These are phyloP conservation scores for Rhynchonycteris naso DNA, from an alignment of 2,797 vertebrate genomes.

Conservation along the genomic window DNA sequence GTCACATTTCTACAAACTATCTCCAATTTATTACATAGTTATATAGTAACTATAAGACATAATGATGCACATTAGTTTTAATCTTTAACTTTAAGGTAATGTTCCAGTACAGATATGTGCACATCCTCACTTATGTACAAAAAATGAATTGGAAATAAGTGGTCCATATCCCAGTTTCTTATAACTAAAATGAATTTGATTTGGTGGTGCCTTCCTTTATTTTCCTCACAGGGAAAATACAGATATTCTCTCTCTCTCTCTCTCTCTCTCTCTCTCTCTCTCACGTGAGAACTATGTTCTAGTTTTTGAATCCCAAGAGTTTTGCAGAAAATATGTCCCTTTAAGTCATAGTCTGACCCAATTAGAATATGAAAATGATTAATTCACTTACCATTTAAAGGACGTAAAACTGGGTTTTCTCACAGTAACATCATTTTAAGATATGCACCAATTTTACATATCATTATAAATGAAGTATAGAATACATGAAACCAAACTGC, in stretches of 20 bases:
- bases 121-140: neutral
- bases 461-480: neutral
- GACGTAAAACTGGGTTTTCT: constrained; percentile 71
- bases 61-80: neutral
- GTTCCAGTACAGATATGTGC: neutral
- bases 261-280: constrained; percentile 31
- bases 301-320: constrained; percentile 76
- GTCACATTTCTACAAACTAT: constrained; percentile 31
- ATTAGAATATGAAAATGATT: constrained; percentile 77
- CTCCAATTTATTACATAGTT: neutral
- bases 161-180: constrained; percentile 58
- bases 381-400: constrained; percentile 64
- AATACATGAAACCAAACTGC: neutral
- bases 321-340: constrained; percentile 76
- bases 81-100: constrained; percentile 42
- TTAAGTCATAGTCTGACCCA: constrained; percentile 77
- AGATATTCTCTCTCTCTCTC: constrained; percentile 46
- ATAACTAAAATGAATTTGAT: constrained; percentile 57
- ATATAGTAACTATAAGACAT: neutral
- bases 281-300: constrained; percentile 70
- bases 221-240: constrained; percentile 69
- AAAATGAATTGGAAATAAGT: constrained; percentile 63
- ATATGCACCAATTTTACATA: neutral
- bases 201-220: constrained; percentile 51
- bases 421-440: constrained; percentile 26